Conservation (phyloP, 2,888 invertebrate species). For the Hyposoter dolosus region DNA sequence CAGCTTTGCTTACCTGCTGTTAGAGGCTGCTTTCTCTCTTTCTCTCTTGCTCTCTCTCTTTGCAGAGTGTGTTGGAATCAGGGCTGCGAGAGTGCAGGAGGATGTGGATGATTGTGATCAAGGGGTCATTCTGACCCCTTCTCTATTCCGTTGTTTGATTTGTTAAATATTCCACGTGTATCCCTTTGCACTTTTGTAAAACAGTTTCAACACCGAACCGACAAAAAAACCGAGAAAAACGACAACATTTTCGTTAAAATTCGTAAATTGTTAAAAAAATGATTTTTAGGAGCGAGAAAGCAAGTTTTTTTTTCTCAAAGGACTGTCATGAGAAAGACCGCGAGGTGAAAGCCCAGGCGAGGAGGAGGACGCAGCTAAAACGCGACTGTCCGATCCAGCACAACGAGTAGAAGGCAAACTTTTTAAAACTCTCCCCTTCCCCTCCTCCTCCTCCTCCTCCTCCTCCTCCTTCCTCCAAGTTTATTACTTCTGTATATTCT, state of each 20-base stretch:
- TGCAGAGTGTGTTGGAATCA: constrained; percentile 21
- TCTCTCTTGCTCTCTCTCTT: constrained; percentile 29
- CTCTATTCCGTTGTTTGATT: not conserved
- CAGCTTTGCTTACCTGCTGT: constrained; percentile 67
- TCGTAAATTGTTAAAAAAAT: not conserved
- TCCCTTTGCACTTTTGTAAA: not conserved
- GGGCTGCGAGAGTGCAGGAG: constrained; percentile 50
- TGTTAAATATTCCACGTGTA: constrained; percentile 18
- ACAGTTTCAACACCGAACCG: constrained; percentile 17
- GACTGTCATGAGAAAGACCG: constrained; percentile 66
- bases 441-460: constrained; percentile 1
- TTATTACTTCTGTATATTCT: constrained; percentile 53
- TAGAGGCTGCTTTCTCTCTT: constrained; percentile 54
- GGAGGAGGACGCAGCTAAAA: constrained; percentile 73
- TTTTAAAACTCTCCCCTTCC: constrained; percentile 47
- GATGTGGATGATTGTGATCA: constrained; percentile 52
- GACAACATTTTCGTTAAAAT: constrained; percentile 1
- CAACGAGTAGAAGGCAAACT: constrained; percentile 66
- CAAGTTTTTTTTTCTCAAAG: constrained; percentile 23
- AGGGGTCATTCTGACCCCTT: constrained; percentile 59
- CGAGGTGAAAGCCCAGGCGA: constrained; percentile 79
- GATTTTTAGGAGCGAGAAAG: constrained; percentile 15
- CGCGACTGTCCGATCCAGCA: constrained; percentile 72
- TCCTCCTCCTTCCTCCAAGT: constrained; percentile 35
- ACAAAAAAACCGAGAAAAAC: not conserved